phyloP scores from a whole-genome alignment of 1,140 invertebrate genomes.

The Drosophila athabasca region DNA sequence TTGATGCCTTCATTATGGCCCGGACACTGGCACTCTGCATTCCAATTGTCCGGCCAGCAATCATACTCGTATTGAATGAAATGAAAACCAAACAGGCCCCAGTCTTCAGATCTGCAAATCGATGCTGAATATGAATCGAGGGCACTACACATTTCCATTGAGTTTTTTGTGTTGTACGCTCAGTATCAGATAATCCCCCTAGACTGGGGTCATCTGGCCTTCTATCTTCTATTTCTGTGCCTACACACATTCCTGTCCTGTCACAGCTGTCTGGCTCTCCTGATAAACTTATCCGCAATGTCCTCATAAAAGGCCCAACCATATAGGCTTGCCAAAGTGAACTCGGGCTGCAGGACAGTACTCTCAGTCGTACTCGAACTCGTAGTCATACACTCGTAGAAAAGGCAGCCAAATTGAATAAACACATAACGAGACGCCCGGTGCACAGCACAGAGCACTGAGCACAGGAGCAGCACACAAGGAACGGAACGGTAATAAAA shows the following conservation, averaged over 20 bases:
- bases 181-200: slow-evolving; percentile 12
- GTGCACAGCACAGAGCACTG: slow-evolving; percentile 14
- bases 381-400: neutral
- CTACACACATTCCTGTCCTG: neutral
- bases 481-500: slow-evolving; percentile 77
- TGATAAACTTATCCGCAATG: slow-evolving; percentile 64
- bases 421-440: slow-evolving; percentile 76
- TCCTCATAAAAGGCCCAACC: slow-evolving; percentile 51
- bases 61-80: slow-evolving; percentile 30
- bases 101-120: slow-evolving; percentile 1
- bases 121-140: no score
- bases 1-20: slow-evolving; percentile 48
- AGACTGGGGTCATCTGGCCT: neutral
- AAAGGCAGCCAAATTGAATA: slow-evolving; percentile 69
- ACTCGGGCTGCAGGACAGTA: slow-evolving; percentile 26
- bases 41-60: slow-evolving; percentile 22
- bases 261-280: neutral
- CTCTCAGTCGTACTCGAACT: no score
- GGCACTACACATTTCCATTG: no score
- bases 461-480: slow-evolving; percentile 9
- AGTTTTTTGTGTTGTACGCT: neutral
- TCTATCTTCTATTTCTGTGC: neutral
- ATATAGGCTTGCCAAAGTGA: slow-evolving; percentile 46
- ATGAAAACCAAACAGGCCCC: neutral
- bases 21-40: slow-evolving; percentile 20